Percentiles rank a stretch among this genome's conserved stretches.
Conservation (phyloP, 1,140 invertebrate genomes). For the Ips nitidus region DNA sequence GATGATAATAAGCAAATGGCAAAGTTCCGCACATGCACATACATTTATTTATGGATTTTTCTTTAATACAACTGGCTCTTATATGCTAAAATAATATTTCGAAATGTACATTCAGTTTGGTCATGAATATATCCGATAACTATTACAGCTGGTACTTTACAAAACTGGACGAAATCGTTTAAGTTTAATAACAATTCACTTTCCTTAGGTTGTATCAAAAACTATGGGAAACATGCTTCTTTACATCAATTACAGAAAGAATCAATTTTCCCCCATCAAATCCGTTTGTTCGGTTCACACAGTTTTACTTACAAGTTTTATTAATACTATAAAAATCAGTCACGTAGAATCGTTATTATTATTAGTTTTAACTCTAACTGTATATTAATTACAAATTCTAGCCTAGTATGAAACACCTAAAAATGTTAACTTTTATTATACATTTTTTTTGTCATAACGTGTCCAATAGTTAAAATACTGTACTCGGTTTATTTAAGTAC, state of each 20-base stretch:
- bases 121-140: constrained; percentile 6
- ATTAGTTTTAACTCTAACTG: constrained; percentile 25
- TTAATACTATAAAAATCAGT: constrained; percentile 44
- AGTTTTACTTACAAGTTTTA: constrained; percentile 40
- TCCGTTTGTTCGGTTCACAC: too few relatives aligned
- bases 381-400: constrained; percentile 43
- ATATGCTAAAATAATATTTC: constrained; percentile 43
- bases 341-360: constrained; percentile 32
- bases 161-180: constrained; percentile 22
- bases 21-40: constrained; percentile 51
- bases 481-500: too few relatives aligned
- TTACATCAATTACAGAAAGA: background rate
- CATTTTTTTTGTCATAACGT: constrained; percentile 34
- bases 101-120: constrained; percentile 29
- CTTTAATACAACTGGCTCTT: constrained; percentile 44
- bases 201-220: constrained; percentile 9
- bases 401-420: constrained; percentile 47
- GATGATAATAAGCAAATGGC: background rate
- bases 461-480: background rate
- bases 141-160: constrained; percentile 8
- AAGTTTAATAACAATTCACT: constrained; percentile 8
- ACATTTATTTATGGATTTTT: constrained; percentile 52
- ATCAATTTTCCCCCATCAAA: background rate
- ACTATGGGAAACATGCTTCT: background rate
- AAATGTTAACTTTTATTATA: constrained; percentile 49